A percentile compares a stretch with the other conserved stretches of the same genome.
These are phyloP conservation scores for Apis mellifera DNA, from an alignment of 1,140 invertebrate species.

Conservation along the genomic window Amel_HAv3.1 CM009931.2:26271501-26272000, in stretches of 20 bases:
- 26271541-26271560: constrained; percentile 28
- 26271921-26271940: no score
- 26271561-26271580: neutral
- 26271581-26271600: no score
- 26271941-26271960: no score
- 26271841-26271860: neutral
- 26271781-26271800: constrained; percentile 74
- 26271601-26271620: neutral
- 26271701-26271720: constrained; percentile 71
- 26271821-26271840: neutral
- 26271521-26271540: constrained; percentile 26
- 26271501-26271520: constrained; percentile 41
- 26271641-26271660: constrained; percentile 60
- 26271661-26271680: constrained; percentile 48
- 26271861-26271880: neutral
- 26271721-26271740: constrained; percentile 73
- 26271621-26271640: constrained; percentile 24
- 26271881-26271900: neutral
- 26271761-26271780: constrained; percentile 76
- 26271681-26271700: constrained; percentile 46
- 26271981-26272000: no score
- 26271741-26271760: constrained; percentile 80
- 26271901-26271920: no score
- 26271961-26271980: no score
- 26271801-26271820: constrained; percentile 63